Percentiles rank a stretch among this genome's conserved stretches.
Evolutionary conservation across 2,113 vertebrate genomes (phyloP).

Genomic region (Ia io): DNA sequence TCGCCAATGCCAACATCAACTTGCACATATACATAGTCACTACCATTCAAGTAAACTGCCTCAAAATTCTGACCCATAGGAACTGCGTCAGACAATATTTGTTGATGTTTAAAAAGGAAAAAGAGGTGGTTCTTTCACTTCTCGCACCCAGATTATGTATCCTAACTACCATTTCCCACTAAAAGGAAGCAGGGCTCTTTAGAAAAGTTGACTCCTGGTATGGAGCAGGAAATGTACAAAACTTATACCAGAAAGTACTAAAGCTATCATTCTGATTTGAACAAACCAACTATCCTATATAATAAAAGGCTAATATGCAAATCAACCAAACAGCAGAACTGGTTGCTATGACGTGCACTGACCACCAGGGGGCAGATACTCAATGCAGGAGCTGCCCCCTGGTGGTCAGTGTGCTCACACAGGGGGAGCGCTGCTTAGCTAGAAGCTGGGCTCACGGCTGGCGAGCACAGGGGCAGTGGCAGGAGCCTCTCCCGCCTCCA

Average conservation of each 20-base stretch:
- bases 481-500: too few relatives aligned
- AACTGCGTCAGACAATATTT: neutral
- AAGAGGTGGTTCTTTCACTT: neutral
- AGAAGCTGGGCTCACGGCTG: too few relatives aligned
- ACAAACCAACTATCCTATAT: too few relatives aligned
- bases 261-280: neutral
- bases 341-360: too few relatives aligned
- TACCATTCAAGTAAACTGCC: neutral
- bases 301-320: too few relatives aligned
- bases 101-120: neutral
- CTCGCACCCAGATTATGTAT: neutral
- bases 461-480: too few relatives aligned
- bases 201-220: neutral
- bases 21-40: neutral
- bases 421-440: too few relatives aligned
- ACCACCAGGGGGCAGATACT: too few relatives aligned
- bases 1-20: neutral
- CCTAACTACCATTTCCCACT: slow-evolving; percentile 16
- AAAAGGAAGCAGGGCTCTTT: neutral
- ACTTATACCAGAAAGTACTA: slow-evolving; percentile 3
- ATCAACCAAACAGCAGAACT: too few relatives aligned
- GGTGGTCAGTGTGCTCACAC: too few relatives aligned
- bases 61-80: neutral
- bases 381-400: too few relatives aligned
- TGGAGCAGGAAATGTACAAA: neutral